A percentile compares a stretch with the other conserved stretches of the same genome.
phyloP scores from a whole-genome alignment of 2,797 vertebrate species.

The Pantherophis vulpinus region DNA sequence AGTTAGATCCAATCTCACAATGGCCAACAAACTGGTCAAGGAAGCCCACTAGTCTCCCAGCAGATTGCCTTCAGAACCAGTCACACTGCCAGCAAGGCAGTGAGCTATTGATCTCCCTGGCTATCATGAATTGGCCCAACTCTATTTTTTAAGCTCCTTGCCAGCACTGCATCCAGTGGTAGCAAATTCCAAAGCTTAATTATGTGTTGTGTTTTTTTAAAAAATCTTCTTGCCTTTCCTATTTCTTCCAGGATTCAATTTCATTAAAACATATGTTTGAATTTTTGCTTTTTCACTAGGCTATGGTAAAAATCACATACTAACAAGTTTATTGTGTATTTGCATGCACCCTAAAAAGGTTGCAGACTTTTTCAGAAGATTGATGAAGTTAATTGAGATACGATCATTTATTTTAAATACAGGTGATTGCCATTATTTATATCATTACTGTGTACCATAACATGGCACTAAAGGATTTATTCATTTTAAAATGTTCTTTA shows the following conservation, averaged over 20 bases:
- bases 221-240: background rate
- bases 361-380: background rate
- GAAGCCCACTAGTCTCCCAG: background rate
- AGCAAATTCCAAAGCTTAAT: background rate
- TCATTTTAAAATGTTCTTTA: background rate
- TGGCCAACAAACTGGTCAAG: background rate
- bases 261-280: background rate
- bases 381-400: background rate
- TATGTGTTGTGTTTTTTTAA: background rate
- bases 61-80: background rate
- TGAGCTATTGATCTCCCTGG: background rate
- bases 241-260: background rate
- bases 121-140: background rate
- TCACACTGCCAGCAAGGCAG: background rate
- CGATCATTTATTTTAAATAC: background rate
- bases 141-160: background rate
- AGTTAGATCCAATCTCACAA: background rate
- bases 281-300: background rate
- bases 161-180: background rate
- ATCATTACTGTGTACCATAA: background rate
- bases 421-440: background rate
- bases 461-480: too few species aligned
- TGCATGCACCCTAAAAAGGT: background rate
- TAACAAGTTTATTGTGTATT: background rate
- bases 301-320: background rate